phyloP scores from a whole-genome alignment of 2,888 invertebrate species.

The Nephrotoma appendiculata region DNA sequence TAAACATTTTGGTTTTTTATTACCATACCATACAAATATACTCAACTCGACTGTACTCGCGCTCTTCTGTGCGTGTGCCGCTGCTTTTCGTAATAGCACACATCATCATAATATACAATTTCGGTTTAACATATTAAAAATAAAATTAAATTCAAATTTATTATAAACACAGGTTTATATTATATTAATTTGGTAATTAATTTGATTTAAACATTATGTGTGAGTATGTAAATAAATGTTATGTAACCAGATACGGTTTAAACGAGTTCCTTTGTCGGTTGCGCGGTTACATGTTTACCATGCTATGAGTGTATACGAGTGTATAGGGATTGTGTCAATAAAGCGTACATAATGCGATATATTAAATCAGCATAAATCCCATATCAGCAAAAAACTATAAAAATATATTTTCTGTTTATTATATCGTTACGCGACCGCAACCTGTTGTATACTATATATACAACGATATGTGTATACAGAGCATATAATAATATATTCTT shows the following conservation, averaged over 20 bases:
- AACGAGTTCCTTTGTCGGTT: neutral
- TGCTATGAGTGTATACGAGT: neutral
- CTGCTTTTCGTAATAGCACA: neutral
- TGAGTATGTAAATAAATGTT: neutral
- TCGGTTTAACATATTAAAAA: neutral
- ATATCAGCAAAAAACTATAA: neutral
- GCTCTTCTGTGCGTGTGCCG: neutral
- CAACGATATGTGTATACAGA: neutral
- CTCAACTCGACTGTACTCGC: no score
- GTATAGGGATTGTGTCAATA: neutral
- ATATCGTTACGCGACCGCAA: neutral
- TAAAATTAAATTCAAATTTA: neutral
- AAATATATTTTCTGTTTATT: neutral
- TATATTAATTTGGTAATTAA: neutral
- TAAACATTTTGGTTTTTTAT: neutral
- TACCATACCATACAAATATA: neutral
- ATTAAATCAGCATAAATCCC: neutral
- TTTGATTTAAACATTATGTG: neutral
- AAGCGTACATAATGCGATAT: neutral
- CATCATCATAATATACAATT: neutral
- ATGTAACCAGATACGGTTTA: neutral
- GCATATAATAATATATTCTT: neutral
- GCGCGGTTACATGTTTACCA: neutral
- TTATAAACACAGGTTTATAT: neutral
- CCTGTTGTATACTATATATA: neutral